phyloP scores from a whole-genome alignment of 2,888 invertebrate genomes.

The Pasiphila rectangulata region DNA sequence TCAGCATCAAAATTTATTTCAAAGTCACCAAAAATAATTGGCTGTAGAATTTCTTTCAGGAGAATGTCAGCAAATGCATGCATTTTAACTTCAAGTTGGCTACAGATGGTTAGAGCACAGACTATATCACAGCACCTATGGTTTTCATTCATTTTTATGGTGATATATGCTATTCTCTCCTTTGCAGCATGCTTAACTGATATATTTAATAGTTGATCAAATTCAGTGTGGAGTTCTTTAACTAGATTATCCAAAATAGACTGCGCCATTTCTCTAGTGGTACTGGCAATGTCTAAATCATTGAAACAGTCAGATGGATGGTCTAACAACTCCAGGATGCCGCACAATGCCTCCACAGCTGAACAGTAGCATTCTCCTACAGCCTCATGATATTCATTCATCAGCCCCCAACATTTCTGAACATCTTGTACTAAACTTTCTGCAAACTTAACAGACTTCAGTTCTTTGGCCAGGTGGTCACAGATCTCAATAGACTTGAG shows the following conservation, averaged over 20 bases:
- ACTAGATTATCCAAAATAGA: slow-evolving; percentile 68
- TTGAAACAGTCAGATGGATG: slow-evolving; percentile 72
- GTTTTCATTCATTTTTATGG: slow-evolving; percentile 56
- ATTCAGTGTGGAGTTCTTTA: slow-evolving; percentile 68
- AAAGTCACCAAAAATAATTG: slow-evolving; percentile 77
- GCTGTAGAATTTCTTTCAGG: slow-evolving; percentile 78
- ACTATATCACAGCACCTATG: slow-evolving; percentile 52
- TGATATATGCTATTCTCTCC: slow-evolving; percentile 46
- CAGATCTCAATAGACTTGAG: slow-evolving; percentile 82
- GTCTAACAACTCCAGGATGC: slow-evolving; percentile 67
- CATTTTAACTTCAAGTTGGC: slow-evolving; percentile 70
- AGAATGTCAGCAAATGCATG: slow-evolving; percentile 81
- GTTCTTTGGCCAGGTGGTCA: slow-evolving; percentile 73
- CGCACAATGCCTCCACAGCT: slow-evolving; percentile 75
- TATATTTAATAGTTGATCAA: slow-evolving; percentile 43
- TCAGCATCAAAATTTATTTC: slow-evolving; percentile 64
- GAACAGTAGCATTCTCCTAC: slow-evolving; percentile 56
- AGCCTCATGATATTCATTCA: slow-evolving; percentile 61
- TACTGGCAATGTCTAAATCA: slow-evolving; percentile 72
- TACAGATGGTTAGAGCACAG: slow-evolving; percentile 62
- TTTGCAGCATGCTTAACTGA: slow-evolving; percentile 24
- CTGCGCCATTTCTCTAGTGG: slow-evolving; percentile 68
- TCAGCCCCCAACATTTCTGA: slow-evolving; percentile 54
- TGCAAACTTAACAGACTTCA: slow-evolving; percentile 81
- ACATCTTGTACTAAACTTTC: slow-evolving; percentile 68